These are phyloP conservation scores for Urocyon cinereoargenteus DNA, from an alignment of 2,797 vertebrate species.

Conservation along the genomic window DNA sequence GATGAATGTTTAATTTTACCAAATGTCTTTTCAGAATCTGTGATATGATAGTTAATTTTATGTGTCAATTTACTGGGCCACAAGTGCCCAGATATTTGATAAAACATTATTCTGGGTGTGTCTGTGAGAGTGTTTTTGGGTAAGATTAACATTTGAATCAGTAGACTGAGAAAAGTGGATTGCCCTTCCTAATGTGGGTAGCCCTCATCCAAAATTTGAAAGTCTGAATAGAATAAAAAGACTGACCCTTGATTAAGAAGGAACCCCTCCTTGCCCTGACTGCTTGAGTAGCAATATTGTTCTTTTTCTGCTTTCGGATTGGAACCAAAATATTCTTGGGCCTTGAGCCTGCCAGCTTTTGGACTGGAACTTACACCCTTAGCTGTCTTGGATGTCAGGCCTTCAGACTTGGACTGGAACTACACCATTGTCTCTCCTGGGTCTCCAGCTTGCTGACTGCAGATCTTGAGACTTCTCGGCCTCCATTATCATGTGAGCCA, in stretches of 20 bases:
- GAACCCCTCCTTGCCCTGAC: not conserved
- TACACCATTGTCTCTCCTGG: constrained; percentile 3
- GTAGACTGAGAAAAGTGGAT: not conserved
- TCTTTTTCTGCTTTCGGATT: not conserved
- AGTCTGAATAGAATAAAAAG: not conserved
- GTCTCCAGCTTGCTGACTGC: not conserved
- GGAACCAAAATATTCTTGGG: constrained; percentile 19
- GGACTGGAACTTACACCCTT: not conserved
- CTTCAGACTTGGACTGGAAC: not conserved
- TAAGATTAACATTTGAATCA: constrained; percentile 11
- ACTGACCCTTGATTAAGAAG: not conserved
- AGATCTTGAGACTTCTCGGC: constrained; percentile 16
- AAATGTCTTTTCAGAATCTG: not conserved
- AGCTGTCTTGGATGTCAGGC: not conserved
- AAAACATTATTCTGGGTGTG: not conserved
- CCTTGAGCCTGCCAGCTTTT: not conserved
- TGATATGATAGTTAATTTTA: not conserved
- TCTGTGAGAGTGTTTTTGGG: not conserved
- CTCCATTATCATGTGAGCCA: not conserved
- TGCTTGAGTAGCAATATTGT: not conserved
- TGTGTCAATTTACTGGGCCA: not conserved
- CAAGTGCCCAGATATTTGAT: not conserved
- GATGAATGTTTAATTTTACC: not conserved
- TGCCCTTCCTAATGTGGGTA: not conserved
- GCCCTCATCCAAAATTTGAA: not conserved